A percentile compares a stretch with the other conserved stretches of the same genome.
Evolutionary conservation across 2,888 invertebrate species (phyloP).

Genomic region (Lycocerus yunnanus): DNA sequence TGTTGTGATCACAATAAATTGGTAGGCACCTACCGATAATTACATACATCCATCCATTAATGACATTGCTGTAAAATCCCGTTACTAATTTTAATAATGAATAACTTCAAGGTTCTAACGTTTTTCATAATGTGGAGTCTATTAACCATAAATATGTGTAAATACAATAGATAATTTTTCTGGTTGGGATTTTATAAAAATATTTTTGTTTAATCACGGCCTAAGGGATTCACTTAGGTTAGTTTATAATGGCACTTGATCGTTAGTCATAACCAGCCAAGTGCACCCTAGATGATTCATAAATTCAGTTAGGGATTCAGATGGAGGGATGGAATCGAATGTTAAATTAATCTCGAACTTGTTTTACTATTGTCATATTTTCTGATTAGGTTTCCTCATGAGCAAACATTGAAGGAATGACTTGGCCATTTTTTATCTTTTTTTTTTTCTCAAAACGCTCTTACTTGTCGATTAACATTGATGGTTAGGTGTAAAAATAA

Average conservation of each 20-base stretch:
- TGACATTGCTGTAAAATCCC: conserved; percentile 1
- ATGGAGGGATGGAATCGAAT: conserved; percentile 25
- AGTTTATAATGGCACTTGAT: conserved; percentile 21
- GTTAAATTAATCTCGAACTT: conserved; percentile 15
- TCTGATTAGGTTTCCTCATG: neutral
- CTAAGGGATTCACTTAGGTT: conserved; percentile 16
- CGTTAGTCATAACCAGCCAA: conserved; percentile 33
- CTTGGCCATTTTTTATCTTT: neutral
- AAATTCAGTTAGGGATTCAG: conserved; percentile 32
- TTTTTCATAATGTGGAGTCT: neutral
- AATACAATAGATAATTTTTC: neutral
- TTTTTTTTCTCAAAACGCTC: neutral
- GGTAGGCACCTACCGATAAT: neutral
- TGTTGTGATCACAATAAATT: neutral
- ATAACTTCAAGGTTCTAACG: neutral
- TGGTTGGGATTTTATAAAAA: neutral
- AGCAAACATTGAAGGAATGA: neutral
- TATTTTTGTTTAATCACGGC: conserved; percentile 2
- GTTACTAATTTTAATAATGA: conserved; percentile 5
- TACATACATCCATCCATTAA: neutral
- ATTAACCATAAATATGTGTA: neutral
- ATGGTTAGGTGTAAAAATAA: neutral
- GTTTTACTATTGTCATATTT: neutral
- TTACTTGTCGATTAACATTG: neutral
- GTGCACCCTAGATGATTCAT: conserved; percentile 32